A percentile compares a stretch with the other conserved stretches of the same genome.
Evolutionary conservation across 2,797 vertebrate species (phyloP).

Genomic region (Coracias cyanogaster): DNA sequence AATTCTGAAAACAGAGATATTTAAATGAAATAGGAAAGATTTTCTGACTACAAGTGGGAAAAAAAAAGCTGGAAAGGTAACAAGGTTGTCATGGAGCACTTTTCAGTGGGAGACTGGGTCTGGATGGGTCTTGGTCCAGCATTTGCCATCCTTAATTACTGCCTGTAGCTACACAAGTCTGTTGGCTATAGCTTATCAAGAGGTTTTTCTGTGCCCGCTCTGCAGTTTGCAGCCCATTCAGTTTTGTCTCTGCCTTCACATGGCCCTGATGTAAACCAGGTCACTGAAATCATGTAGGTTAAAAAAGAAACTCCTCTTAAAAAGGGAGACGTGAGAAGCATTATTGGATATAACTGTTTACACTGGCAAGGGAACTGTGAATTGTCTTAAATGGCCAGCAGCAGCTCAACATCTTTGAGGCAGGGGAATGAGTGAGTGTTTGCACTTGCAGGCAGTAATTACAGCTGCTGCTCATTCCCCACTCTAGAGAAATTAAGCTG

Average conservation of each 20-base stretch:
- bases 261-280: background rate
- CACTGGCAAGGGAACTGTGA: conserved; percentile 18
- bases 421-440: conserved; percentile 7
- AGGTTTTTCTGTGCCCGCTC: background rate
- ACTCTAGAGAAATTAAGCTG: conserved; percentile 65
- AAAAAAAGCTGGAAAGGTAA: background rate
- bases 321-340: background rate
- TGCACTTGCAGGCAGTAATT: conserved; percentile 54
- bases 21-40: background rate
- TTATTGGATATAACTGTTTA: conserved; percentile 40
- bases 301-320: background rate
- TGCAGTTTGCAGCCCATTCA: background rate
- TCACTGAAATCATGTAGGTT: background rate
- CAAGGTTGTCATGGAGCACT: background rate
- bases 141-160: background rate
- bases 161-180: background rate
- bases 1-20: background rate
- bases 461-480: conserved; percentile 46
- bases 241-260: background rate
- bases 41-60: background rate
- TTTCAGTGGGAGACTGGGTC: background rate
- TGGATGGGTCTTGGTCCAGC: background rate
- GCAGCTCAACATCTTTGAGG: background rate
- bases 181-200: background rate
- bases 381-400: conserved; percentile 52